These are phyloP conservation scores for Bufo bufo DNA, from an alignment of 2,113 vertebrate genomes.

Conservation along the genomic window DNA sequence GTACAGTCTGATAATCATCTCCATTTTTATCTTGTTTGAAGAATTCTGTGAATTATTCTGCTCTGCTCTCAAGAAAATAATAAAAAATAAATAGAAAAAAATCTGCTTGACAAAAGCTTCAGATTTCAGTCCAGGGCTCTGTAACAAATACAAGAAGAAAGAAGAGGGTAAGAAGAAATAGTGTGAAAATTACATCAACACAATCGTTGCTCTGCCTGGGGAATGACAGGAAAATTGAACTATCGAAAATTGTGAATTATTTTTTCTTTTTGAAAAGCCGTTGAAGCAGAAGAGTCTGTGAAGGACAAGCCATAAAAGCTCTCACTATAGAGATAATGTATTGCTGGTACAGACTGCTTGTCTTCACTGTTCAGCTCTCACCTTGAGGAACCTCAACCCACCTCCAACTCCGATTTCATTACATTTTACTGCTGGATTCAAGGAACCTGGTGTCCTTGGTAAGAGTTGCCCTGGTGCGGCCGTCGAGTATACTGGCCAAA, in stretches of 20 bases:
- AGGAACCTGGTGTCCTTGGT: too few relatives aligned
- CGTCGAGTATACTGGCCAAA: too few relatives aligned
- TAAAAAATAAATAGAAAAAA: background rate
- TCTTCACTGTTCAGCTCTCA: background rate
- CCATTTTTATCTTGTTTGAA: constrained; percentile 20
- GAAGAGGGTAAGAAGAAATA: constrained; percentile 8
- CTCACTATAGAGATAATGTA: constrained; percentile 16
- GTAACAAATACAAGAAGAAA: constrained; percentile 35
- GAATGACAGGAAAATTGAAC: constrained; percentile 49
- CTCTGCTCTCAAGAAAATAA: background rate
- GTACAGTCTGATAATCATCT: background rate
- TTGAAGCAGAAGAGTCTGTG: constrained; percentile 26
- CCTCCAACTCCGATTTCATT: background rate
- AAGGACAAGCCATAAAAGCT: constrained; percentile 29
- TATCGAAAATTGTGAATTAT: constrained; percentile 25
- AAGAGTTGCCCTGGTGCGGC: too few relatives aligned
- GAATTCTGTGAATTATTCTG: background rate
- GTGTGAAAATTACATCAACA: constrained; percentile 45
- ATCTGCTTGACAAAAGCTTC: constrained; percentile 15
- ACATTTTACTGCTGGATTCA: too few relatives aligned
- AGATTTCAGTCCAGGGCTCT: constrained; percentile 28
- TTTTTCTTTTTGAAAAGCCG: constrained; percentile 14
- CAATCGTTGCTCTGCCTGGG: background rate
- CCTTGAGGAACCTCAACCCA: background rate
- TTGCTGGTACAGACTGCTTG: background rate